phyloP scores from a whole-genome alignment of 2,797 vertebrate species.

The Tinamus major region DNA sequence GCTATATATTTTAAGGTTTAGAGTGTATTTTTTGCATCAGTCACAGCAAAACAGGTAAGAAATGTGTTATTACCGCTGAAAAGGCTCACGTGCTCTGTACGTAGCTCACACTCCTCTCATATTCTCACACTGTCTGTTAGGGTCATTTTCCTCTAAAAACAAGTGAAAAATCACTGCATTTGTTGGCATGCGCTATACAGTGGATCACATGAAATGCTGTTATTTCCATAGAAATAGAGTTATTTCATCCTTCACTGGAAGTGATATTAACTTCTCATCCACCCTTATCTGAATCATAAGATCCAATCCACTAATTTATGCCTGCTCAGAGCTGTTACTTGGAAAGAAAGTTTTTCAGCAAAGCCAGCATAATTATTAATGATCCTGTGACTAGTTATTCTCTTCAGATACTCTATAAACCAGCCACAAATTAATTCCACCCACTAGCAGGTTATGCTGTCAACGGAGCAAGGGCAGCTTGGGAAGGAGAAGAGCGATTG shows the following conservation, averaged over 20 bases:
- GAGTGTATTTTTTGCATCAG: not conserved
- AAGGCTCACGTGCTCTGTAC: not conserved
- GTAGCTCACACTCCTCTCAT: not conserved
- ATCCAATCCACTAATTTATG: constrained; percentile 7
- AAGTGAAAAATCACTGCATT: not conserved
- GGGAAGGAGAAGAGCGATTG: constrained; percentile 5
- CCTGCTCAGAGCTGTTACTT: constrained; percentile 31
- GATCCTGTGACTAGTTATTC: constrained; percentile 53
- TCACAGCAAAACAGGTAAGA: not conserved
- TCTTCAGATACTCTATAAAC: constrained; percentile 43
- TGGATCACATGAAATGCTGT: not conserved
- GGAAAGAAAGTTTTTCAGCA: constrained; percentile 39
- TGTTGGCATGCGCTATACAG: not conserved
- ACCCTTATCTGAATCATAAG: not conserved
- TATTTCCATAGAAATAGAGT: constrained; percentile 1
- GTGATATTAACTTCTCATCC: constrained; percentile 26
- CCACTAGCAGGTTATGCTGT: constrained; percentile 45
- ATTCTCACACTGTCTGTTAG: not conserved
- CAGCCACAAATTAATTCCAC: constrained; percentile 49
- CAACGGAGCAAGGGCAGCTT: not conserved
- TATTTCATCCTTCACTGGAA: not conserved
- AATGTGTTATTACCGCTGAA: not conserved
- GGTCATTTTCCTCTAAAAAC: not conserved
- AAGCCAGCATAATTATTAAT: constrained; percentile 61
- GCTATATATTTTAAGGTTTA: not conserved